Percentiles rank a stretch among this genome's conserved stretches.
Conservation (phyloP, 2,797 vertebrate genomes). For the Capromys pilorides region DNA sequence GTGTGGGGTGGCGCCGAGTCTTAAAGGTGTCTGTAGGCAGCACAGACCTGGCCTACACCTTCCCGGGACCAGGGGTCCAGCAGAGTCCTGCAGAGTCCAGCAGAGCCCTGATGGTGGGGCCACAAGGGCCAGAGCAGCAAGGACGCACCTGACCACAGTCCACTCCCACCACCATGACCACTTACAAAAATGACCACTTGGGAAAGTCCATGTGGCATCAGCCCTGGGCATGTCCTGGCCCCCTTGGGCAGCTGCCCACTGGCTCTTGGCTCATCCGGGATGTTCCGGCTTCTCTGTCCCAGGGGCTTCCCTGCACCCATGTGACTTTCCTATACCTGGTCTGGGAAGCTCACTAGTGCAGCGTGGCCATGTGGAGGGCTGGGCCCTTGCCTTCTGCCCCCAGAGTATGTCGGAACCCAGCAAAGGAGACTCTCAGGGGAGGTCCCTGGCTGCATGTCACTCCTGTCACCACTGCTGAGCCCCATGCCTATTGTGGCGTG, state of each 20-base stretch:
- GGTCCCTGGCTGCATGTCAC: accelerated
- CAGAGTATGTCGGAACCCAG: too few relatives aligned
- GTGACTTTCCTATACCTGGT: neutral
- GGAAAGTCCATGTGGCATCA: neutral
- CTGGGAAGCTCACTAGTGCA: neutral
- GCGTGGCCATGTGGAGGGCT: neutral
- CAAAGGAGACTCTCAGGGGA: neutral
- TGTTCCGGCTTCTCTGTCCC: neutral
- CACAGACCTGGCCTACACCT: neutral
- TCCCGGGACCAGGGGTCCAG: neutral
- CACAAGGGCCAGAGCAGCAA: neutral
- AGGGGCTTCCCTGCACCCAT: neutral
- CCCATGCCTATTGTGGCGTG: accelerated
- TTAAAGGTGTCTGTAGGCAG: neutral
- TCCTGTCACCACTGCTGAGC: neutral
- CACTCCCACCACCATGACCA: neutral
- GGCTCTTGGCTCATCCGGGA: neutral
- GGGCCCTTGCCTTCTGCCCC: neutral
- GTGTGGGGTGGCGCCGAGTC: neutral
- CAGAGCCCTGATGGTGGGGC: neutral
- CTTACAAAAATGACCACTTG: neutral
- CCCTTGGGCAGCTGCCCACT: neutral
- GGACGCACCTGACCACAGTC: neutral
- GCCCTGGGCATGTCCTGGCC: neutral
- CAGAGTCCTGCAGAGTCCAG: neutral